phyloP scores from a whole-genome alignment of 1,140 invertebrate genomes.

The Chlorops oryzae region DNA sequence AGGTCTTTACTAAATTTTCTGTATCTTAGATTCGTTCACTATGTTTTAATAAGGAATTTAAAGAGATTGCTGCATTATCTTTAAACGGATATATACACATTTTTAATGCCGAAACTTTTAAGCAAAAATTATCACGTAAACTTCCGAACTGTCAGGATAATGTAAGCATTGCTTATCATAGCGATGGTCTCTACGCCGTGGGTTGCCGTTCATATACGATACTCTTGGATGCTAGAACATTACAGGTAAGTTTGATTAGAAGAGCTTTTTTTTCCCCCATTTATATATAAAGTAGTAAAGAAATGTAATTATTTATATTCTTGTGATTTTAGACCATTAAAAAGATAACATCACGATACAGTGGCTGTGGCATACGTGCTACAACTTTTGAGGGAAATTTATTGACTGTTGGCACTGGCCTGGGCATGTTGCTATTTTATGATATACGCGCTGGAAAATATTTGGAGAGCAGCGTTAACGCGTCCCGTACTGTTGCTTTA shows the following conservation, averaged over 20 bases:
- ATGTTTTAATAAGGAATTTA: conserved; percentile 76
- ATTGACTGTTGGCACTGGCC: conserved; percentile 87
- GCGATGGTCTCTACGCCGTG: conserved; percentile 80
- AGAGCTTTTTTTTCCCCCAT: not conserved
- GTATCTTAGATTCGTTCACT: conserved; percentile 69
- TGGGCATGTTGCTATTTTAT: conserved; percentile 89
- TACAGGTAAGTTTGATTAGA: conserved; percentile 58
- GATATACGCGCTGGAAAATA: conserved; percentile 87
- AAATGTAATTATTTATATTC: not conserved
- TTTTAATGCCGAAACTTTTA: conserved; percentile 82
- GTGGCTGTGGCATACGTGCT: conserved; percentile 81
- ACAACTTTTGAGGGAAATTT: conserved; percentile 84
- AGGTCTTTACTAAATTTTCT: not conserved
- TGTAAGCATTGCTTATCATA: conserved; percentile 81
- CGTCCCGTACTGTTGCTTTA: conserved; percentile 78
- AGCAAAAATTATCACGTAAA: conserved; percentile 76
- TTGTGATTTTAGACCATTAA: conserved; percentile 53
- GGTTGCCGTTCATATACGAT: conserved; percentile 90
- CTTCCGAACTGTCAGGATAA: conserved; percentile 86
- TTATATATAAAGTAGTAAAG: not conserved
- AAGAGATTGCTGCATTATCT: conserved; percentile 86
- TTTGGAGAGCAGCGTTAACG: conserved; percentile 82
- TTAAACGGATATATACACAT: conserved; percentile 90
- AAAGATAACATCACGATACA: conserved; percentile 67
- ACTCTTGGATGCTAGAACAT: conserved; percentile 77